These are phyloP conservation scores for Drosophila leonis DNA, from an alignment of 2,888 invertebrate species.

Conservation along the genomic window DNA sequence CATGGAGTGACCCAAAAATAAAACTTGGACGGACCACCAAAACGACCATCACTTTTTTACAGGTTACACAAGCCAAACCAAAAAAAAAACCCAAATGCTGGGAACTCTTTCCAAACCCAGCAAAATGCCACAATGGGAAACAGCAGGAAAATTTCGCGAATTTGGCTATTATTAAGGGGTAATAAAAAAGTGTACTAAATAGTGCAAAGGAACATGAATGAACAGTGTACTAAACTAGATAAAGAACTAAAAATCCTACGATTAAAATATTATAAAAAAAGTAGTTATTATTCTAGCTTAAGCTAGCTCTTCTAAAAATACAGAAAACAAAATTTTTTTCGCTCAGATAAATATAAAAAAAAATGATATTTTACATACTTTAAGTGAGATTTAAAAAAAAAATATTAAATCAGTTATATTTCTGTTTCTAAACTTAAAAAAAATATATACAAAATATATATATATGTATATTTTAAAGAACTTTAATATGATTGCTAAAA, in stretches of 20 bases:
- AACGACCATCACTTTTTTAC: constrained; percentile 28
- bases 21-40: constrained; percentile 29
- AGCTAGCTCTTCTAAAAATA: no score
- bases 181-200: constrained; percentile 9
- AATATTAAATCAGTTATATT: no score
- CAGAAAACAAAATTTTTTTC: no score
- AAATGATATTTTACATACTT: no score
- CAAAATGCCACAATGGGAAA: constrained; percentile 34
- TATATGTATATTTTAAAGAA: no score
- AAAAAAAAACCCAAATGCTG: constrained; percentile 25
- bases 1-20: constrained; percentile 66
- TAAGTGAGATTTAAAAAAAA: no score
- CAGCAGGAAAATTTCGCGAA: constrained; percentile 12
- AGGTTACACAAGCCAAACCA: constrained; percentile 33
- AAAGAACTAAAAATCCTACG: background rate
- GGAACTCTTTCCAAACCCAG: constrained; percentile 30
- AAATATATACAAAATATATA: no score
- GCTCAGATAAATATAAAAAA: no score
- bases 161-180: background rate
- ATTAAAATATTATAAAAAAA: background rate
- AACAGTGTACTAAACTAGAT: background rate
- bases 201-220: background rate
- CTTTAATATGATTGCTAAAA: no score
- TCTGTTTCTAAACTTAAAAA: no score
- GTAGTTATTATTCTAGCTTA: no score